phyloP scores from a whole-genome alignment of 2,797 vertebrate genomes.

The Eulemur coronatus region DNA sequence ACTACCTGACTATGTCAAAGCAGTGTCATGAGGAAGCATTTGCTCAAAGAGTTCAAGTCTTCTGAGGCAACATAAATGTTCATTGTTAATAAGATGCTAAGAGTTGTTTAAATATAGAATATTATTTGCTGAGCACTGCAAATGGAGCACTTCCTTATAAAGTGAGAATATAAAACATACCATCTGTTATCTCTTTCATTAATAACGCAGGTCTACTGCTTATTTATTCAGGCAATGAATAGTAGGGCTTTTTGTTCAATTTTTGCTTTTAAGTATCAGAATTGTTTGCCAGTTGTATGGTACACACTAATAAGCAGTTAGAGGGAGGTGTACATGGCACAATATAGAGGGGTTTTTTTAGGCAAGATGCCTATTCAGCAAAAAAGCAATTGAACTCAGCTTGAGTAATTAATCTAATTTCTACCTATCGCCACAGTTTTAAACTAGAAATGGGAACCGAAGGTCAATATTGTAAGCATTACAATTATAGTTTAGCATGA shows the following conservation, averaged over 20 bases:
- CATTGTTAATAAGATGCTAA: not conserved
- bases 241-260: not conserved
- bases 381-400: constrained; percentile 54
- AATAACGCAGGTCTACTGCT: constrained; percentile 39
- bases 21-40: not conserved
- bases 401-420: constrained; percentile 64
- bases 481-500: constrained; percentile 29
- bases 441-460: constrained; percentile 45
- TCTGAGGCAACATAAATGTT: not conserved
- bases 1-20: not conserved
- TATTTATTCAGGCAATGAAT: not conserved
- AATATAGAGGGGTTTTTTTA: not conserved
- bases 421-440: constrained; percentile 29
- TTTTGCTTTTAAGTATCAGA: not conserved
- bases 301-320: not conserved
- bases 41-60: not conserved
- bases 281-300: constrained; percentile 23
- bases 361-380: constrained; percentile 31
- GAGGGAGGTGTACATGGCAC: not conserved
- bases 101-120: constrained; percentile 20
- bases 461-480: constrained; percentile 50
- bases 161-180: constrained; percentile 36
- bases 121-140: constrained; percentile 25
- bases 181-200: not conserved
- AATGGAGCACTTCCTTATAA: not conserved